Percentiles rank a stretch among this genome's conserved stretches.
Evolutionary conservation across 2,797 vertebrate genomes (phyloP).

Genomic region (Etheostoma perlongum): DNA sequence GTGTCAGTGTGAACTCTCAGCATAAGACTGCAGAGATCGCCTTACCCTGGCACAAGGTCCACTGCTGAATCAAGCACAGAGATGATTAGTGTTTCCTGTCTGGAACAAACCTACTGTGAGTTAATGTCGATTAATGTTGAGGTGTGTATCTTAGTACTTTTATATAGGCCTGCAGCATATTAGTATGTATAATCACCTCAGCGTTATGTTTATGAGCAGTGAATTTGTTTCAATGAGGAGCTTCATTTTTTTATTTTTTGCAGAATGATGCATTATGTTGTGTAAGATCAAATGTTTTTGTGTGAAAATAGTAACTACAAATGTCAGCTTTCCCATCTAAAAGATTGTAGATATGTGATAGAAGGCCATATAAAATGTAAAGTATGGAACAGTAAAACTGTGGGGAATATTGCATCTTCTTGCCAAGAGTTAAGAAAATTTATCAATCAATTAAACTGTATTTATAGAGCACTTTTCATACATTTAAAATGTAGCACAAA

Average conservation of each 20-base stretch:
- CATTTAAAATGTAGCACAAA: too few species aligned
- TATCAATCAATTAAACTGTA: too few species aligned
- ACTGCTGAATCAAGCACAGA: not conserved
- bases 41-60: not conserved
- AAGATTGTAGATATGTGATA: not conserved
- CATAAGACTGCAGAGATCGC: conserved; percentile 8
- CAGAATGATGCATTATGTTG: not conserved
- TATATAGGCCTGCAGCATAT: not conserved
- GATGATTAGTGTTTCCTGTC: not conserved
- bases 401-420: not conserved
- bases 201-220: too few species aligned
- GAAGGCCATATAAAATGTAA: not conserved
- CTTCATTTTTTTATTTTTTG: not conserved
- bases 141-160: not conserved
- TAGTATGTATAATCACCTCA: not conserved
- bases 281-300: not conserved
- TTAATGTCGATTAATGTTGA: not conserved
- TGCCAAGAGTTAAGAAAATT: not conserved
- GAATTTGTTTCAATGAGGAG: not conserved
- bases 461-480: too few species aligned
- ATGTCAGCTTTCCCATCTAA: not conserved
- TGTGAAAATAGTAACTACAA: not conserved
- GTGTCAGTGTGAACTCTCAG: conserved; percentile 10
- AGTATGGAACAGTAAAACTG: not conserved
- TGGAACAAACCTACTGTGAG: not conserved